Conservation (phyloP, 1,140 invertebrate genomes). For the Drosophila bifasciata region DNA sequence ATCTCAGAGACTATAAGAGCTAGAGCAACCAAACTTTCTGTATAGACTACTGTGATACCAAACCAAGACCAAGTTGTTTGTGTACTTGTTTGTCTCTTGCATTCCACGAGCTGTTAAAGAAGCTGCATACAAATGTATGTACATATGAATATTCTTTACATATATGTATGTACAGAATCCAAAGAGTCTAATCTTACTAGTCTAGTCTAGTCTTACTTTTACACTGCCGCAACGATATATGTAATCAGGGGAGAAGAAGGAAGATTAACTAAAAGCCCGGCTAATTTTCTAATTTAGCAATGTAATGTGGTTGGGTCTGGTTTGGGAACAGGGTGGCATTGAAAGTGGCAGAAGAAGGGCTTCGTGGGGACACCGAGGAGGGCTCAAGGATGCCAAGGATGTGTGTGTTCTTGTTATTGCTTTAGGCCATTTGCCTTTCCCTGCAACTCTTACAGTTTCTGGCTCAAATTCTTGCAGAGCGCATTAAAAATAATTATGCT, state of each 20-base stretch:
- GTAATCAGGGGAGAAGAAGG: constrained; percentile 14
- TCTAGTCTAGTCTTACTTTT: not conserved
- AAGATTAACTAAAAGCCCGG: constrained; percentile 35
- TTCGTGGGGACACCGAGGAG: constrained; percentile 14
- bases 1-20: too few species aligned
- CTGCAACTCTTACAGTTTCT: constrained; percentile 18
- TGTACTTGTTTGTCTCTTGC: too few species aligned
- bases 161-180: too few species aligned
- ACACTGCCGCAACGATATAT: not conserved
- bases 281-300: constrained; percentile 53
- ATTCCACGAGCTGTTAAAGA: too few species aligned
- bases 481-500: constrained; percentile 79
- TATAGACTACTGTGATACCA: too few species aligned
- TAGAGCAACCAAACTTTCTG: too few species aligned
- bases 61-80: too few species aligned
- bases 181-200: too few species aligned
- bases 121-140: too few species aligned
- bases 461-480: constrained; percentile 49
- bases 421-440: constrained; percentile 7
- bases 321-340: constrained; percentile 1
- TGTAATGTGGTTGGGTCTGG: constrained; percentile 34
- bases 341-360: not conserved
- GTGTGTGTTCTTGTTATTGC: constrained; percentile 24
- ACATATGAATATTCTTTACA: too few species aligned
- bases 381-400: constrained; percentile 38